Conservation (phyloP, 2,113 vertebrate species). For the Psephotus haematonotus region DNA sequence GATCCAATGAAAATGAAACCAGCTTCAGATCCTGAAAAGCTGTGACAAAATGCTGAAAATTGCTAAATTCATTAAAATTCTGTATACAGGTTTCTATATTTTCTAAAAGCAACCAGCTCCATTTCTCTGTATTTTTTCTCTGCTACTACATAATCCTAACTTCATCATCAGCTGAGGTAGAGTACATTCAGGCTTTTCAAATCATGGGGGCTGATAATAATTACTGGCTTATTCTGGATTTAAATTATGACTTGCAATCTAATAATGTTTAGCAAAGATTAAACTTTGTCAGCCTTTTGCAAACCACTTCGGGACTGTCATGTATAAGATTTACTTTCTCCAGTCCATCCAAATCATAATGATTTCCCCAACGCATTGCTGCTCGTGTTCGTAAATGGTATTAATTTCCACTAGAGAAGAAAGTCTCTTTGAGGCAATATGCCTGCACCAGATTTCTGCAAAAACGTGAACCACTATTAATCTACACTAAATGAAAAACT, state of each 20-base stretch:
- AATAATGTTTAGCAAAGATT: neutral
- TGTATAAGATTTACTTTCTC: neutral
- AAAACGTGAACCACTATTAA: neutral
- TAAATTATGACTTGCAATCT: neutral
- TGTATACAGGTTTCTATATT: neutral
- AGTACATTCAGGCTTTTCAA: neutral
- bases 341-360: neutral
- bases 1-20: neutral
- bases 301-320: neutral
- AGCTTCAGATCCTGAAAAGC: neutral
- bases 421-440: neutral
- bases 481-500: neutral
- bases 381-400: neutral
- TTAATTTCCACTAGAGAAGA: neutral
- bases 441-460: neutral
- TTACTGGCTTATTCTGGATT: neutral
- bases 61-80: neutral
- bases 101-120: neutral
- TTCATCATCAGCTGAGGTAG: neutral
- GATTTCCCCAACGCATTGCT: neutral
- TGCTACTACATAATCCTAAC: neutral
- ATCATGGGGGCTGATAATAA: neutral
- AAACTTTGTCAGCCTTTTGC: conserved; percentile 4
- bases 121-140: neutral
- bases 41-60: neutral